phyloP scores from a whole-genome alignment of 2,888 invertebrate genomes.

The Scaptomyza cyrtandrae region DNA sequence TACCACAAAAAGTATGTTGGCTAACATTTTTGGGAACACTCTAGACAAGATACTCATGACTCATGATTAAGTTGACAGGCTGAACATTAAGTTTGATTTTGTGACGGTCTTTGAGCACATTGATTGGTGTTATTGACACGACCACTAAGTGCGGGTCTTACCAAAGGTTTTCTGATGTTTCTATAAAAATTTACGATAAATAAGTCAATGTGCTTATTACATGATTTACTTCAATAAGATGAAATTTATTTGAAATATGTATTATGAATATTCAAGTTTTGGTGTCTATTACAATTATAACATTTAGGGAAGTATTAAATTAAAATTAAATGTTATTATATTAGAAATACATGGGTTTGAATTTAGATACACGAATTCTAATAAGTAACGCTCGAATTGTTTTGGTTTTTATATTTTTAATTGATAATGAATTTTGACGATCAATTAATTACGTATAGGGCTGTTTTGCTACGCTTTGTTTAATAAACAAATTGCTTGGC shows the following conservation, averaged over 20 bases:
- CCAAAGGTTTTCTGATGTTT: slow-evolving; percentile 10
- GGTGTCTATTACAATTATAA: slow-evolving; percentile 25
- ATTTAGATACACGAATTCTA: slow-evolving; percentile 27
- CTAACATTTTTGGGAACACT: slow-evolving; percentile 47
- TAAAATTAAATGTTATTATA: slow-evolving; percentile 24
- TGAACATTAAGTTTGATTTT: slow-evolving; percentile 24
- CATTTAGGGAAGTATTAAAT: slow-evolving; percentile 46
- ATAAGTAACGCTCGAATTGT: slow-evolving; percentile 35
- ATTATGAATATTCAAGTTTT: slow-evolving; percentile 37
- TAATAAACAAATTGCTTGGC: slow-evolving; percentile 67
- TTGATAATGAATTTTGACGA: slow-evolving; percentile 20
- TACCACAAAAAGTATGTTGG: not conserved
- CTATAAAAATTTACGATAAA: slow-evolving; percentile 8
- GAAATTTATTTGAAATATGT: slow-evolving; percentile 47
- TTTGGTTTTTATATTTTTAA: slow-evolving; percentile 37
- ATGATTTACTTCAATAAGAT: slow-evolving; percentile 36
- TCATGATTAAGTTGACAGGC: slow-evolving; percentile 31
- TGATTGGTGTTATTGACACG: slow-evolving; percentile 69
- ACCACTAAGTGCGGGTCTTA: slow-evolving; percentile 24
- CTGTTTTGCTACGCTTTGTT: slow-evolving; percentile 23
- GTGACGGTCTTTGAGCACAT: slow-evolving; percentile 55
- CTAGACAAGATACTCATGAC: slow-evolving; percentile 4
- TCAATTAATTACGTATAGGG: slow-evolving; percentile 65
- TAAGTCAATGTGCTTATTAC: not conserved
- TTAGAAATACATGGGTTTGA: slow-evolving; percentile 27